Conservation (phyloP, 2,113 vertebrate genomes). For the Poicephalus gulielmi region DNA sequence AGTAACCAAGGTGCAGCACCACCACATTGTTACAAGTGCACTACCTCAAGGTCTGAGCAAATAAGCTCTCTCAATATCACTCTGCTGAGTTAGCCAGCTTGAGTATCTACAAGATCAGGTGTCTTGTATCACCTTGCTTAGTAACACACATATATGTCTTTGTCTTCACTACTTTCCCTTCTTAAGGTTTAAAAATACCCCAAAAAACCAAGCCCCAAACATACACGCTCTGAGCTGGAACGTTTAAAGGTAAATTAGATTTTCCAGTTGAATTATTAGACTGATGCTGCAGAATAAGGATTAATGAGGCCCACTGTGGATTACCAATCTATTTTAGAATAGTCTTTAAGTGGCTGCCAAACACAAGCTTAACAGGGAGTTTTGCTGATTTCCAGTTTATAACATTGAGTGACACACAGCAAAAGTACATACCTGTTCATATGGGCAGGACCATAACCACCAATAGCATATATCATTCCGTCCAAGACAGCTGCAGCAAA, state of each 20-base stretch:
- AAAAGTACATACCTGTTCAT: slow-evolving; percentile 89
- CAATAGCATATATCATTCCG: slow-evolving; percentile 96
- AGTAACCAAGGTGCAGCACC: accelerated
- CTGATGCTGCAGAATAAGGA: background rate
- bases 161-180: background rate
- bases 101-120: background rate
- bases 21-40: accelerated
- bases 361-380: too few species aligned
- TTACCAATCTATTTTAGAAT: background rate
- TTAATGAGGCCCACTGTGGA: background rate
- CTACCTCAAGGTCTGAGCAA: background rate
- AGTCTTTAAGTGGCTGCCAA: background rate
- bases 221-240: background rate
- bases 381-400: background rate
- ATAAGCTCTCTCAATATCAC: too few species aligned
- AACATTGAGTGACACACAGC: accelerated
- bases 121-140: background rate
- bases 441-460: slow-evolving; percentile 94
- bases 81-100: background rate
- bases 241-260: background rate
- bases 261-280: background rate
- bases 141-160: accelerated
- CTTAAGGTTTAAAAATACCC: background rate
- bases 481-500: slow-evolving; percentile 93
- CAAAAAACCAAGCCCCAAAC: background rate